A percentile compares a stretch with the other conserved stretches of the same genome.
These are phyloP conservation scores for Cantharis rustica DNA, from an alignment of 2,888 invertebrate genomes.

Conservation along the genomic window DNA sequence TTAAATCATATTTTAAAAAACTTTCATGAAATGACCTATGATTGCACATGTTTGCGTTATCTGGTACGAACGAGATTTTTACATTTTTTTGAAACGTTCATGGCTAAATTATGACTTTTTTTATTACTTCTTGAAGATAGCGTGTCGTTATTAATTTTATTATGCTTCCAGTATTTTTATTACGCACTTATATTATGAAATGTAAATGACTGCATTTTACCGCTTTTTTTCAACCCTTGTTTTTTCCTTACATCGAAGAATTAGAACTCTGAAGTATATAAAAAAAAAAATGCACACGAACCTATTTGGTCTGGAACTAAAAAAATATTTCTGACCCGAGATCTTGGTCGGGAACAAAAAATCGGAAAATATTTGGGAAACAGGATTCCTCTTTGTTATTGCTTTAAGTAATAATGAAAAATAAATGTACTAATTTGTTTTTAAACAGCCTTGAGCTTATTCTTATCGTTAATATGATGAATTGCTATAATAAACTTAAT, in stretches of 20 bases:
- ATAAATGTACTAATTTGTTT: neutral
- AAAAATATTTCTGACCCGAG: no score
- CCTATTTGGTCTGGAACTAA: neutral
- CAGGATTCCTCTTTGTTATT: neutral
- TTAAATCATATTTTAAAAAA: neutral
- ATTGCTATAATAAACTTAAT: neutral
- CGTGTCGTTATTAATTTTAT: neutral
- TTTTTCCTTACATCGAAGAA: neutral
- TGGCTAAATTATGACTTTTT: neutral
- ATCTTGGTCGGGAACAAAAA: neutral
- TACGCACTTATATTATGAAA: neutral
- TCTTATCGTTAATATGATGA: neutral
- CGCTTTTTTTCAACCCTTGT: neutral
- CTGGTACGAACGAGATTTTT: constrained; percentile 9
- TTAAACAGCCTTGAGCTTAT: neutral
- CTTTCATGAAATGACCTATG: constrained; percentile 5
- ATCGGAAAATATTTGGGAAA: neutral
- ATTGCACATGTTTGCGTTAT: constrained; percentile 13
- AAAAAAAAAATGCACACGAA: neutral
- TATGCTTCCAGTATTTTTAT: neutral
- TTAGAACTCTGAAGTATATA: no score
- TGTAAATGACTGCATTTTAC: neutral
- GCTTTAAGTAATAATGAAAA: neutral
- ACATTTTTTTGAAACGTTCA: neutral
- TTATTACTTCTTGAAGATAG: neutral